Percentiles rank a stretch among this genome's conserved stretches.
Evolutionary conservation across 2,888 invertebrate species (phyloP).

Genomic region (Megastigmus dorsalis): DNA sequence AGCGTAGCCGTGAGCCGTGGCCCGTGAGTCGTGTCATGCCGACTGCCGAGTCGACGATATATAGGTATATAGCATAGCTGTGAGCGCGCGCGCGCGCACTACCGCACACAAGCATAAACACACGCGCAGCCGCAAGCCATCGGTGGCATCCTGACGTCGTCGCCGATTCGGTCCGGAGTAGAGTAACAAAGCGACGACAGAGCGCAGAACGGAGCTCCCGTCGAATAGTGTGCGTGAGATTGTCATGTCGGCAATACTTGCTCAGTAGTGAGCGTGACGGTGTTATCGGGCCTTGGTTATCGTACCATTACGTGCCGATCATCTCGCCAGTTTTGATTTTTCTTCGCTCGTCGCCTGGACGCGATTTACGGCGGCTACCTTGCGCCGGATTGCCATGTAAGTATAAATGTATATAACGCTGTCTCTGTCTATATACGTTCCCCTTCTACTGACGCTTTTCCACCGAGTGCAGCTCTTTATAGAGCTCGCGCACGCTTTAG

Average conservation of each 20-base stretch:
- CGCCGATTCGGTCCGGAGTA: background rate
- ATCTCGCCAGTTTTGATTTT: background rate
- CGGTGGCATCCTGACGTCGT: background rate
- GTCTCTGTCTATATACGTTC: background rate
- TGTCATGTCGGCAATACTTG: background rate
- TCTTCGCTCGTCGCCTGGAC: background rate
- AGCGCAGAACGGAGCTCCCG: too few species aligned
- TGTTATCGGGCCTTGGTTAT: background rate
- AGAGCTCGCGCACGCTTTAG: too few species aligned
- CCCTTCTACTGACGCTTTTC: too few species aligned
- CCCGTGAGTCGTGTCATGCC: too few species aligned
- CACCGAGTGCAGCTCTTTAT: too few species aligned
- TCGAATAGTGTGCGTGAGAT: background rate
- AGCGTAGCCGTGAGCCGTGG: too few species aligned
- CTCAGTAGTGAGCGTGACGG: background rate
- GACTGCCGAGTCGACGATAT: too few species aligned
- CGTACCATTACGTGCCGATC: background rate
- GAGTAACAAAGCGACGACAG: background rate
- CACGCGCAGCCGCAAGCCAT: too few species aligned
- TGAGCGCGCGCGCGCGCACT: too few species aligned
- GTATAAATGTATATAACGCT: background rate
- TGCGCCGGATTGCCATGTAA: constrained; percentile 5
- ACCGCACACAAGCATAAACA: too few species aligned
- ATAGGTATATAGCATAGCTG: too few species aligned
- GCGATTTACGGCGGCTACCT: too few species aligned